Evolutionary conservation across 2,113 vertebrate genomes (phyloP).

Genomic region (Bubo blakistoni): DNA sequence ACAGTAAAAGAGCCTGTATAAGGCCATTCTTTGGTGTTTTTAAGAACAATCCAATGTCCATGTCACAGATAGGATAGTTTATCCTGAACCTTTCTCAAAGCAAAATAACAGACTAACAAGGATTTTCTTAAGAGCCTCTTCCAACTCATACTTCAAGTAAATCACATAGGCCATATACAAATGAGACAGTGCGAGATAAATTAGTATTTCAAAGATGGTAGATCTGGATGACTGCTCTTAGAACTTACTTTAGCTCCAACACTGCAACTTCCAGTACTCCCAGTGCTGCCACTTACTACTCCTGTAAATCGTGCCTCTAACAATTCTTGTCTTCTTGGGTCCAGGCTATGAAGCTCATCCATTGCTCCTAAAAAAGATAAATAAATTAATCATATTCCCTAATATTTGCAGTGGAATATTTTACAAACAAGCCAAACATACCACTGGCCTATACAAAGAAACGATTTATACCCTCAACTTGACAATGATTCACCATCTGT

Average conservation of each 20-base stretch:
- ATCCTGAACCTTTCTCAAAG: not conserved
- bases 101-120: not conserved
- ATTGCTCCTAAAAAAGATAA: conserved; percentile 84
- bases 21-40: not conserved
- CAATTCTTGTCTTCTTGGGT: conserved; percentile 97
- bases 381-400: not conserved
- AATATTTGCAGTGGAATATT: not conserved
- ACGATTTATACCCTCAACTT: not conserved
- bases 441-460: not conserved
- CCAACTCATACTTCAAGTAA: not conserved
- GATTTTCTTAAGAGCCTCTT: not conserved
- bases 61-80: not conserved
- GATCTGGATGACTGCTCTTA: not conserved
- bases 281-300: conserved; percentile 92
- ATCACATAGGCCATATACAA: not conserved
- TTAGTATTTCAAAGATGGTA: not conserved
- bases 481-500: not conserved
- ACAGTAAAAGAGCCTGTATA: not conserved
- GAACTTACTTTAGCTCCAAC: conserved; percentile 94
- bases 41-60: not conserved
- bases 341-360: conserved; percentile 99
- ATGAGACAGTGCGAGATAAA: not conserved
- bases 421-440: not conserved
- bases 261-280: conserved; percentile 95
- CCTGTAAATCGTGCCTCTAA: conserved; percentile 97